Percentiles rank a stretch among this genome's conserved stretches.
phyloP scores from a whole-genome alignment of 2,113 vertebrate genomes.

The Phocoena sinus region DNA sequence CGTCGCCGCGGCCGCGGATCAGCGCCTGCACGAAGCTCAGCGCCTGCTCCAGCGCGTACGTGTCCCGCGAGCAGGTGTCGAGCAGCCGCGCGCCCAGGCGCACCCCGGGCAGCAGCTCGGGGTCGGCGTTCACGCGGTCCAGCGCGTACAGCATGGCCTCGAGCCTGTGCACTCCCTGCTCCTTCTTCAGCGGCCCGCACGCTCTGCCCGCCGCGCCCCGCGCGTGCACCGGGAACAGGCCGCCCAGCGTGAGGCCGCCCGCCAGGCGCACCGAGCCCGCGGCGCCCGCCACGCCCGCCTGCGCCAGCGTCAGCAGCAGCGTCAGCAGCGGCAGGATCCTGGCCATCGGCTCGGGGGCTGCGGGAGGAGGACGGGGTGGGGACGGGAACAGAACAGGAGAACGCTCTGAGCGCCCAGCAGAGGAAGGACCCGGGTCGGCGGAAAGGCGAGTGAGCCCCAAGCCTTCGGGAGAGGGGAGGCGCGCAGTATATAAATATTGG shows the following conservation, averaged over 20 bases:
- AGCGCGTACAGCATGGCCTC: constrained; percentile 94
- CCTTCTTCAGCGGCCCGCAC: constrained; percentile 90
- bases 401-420: too few relatives aligned
- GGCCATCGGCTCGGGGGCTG: not conserved
- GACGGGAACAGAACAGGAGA: not conserved
- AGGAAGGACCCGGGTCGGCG: rapidly evolving
- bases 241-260: constrained; percentile 90
- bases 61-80: constrained; percentile 93
- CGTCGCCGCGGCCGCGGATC: constrained; percentile 83
- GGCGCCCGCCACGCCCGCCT: constrained; percentile 48
- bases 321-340: not conserved
- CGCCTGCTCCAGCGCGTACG: constrained; percentile 93
- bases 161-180: constrained; percentile 92
- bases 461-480: not conserved
- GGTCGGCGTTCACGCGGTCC: constrained; percentile 92
- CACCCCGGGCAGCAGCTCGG: constrained; percentile 89
- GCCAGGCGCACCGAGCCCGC: constrained; percentile 89
- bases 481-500: not conserved
- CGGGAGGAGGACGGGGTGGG: rapidly evolving
- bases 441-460: too few relatives aligned
- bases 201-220: constrained; percentile 86
- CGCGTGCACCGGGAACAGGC: constrained; percentile 90
- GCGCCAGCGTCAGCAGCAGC: not conserved
- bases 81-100: constrained; percentile 90
- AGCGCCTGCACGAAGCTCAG: constrained; percentile 93